phyloP scores from a whole-genome alignment of 2,797 vertebrate genomes.

The Spinus pinus region DNA sequence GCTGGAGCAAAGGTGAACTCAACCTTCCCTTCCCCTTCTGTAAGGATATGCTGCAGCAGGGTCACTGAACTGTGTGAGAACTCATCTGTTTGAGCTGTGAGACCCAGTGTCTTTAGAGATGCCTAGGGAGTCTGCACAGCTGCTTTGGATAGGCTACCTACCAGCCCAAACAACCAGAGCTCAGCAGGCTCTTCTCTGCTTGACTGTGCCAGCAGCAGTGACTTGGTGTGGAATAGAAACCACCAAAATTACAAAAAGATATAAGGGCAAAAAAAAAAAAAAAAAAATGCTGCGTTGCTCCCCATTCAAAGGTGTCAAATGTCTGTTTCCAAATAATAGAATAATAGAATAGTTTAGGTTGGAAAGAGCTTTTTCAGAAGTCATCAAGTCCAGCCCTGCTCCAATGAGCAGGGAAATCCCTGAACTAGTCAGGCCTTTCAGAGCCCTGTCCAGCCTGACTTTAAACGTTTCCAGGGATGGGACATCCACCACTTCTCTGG shows the following conservation, averaged over 20 bases:
- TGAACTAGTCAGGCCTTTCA: neutral
- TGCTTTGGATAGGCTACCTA: neutral
- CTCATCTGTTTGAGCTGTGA: neutral
- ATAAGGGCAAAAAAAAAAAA: neutral
- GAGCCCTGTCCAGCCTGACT: neutral
- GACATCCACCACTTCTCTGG: neutral
- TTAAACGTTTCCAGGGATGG: neutral
- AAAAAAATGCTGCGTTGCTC: neutral
- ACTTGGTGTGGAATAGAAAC: neutral
- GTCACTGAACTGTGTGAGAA: neutral
- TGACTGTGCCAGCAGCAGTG: neutral
- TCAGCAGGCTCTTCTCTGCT: neutral
- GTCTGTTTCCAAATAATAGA: neutral
- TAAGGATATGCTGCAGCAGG: neutral
- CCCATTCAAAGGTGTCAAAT: neutral
- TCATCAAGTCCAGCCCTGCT: neutral
- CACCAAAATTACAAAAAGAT: neutral
- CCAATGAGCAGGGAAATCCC: neutral
- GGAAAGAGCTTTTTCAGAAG: neutral
- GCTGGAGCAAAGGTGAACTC: neutral
- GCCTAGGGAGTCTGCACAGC: neutral
- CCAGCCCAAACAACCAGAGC: neutral
- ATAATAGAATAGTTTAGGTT: neutral
- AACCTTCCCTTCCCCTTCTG: neutral
- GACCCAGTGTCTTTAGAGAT: neutral